Evolutionary conservation across 2,797 vertebrate species (phyloP).

Genomic region (Rhinichthys osculus): DNA sequence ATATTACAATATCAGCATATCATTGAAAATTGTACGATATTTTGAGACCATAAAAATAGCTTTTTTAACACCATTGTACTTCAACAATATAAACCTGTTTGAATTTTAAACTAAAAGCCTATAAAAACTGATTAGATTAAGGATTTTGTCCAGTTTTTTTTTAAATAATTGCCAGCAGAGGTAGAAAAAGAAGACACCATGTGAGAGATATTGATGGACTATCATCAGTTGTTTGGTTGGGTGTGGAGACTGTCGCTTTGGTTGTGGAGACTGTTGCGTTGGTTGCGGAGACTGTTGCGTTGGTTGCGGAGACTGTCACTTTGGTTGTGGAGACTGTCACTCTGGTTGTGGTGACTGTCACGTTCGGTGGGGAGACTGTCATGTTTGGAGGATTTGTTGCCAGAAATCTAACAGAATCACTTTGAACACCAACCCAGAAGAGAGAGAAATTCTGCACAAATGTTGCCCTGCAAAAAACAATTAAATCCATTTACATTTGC

Average conservation of each 20-base stretch:
- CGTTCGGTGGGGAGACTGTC: background rate
- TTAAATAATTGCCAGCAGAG: slow-evolving; percentile 12
- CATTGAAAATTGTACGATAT: background rate
- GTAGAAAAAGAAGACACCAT: background rate
- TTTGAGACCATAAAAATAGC: background rate
- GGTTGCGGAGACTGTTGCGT: background rate
- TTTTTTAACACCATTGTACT: background rate
- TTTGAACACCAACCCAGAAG: slow-evolving; percentile 40
- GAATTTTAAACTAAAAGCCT: background rate
- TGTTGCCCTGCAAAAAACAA: slow-evolving; percentile 38
- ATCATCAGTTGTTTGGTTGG: background rate
- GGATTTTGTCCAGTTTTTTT: background rate
- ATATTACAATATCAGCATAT: background rate
- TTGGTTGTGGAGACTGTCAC: background rate
- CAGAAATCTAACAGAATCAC: slow-evolving; percentile 3
- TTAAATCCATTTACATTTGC: background rate
- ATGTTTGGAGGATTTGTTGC: background rate
- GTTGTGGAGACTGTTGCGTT: background rate
- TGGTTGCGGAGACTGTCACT: background rate
- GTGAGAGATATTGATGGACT: slow-evolving; percentile 11
- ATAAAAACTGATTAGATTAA: background rate
- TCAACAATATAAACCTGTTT: background rate
- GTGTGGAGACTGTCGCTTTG: background rate
- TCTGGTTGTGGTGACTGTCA: background rate
- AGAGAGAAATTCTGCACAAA: slow-evolving; percentile 5